phyloP scores from a whole-genome alignment of 1,140 invertebrate species.

The Gyrodactylus salaris region DNA sequence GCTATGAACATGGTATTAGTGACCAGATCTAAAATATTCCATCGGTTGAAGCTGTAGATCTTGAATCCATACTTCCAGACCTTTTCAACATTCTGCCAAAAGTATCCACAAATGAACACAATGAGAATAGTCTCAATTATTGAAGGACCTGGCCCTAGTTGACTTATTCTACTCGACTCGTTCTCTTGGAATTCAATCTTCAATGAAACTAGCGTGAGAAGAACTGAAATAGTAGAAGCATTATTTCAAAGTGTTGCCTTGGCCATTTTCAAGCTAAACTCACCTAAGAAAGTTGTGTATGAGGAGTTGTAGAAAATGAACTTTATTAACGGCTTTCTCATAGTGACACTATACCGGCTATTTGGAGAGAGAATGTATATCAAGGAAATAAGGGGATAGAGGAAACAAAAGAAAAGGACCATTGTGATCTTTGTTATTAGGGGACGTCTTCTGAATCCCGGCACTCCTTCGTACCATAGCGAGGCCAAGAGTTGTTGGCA shows the following conservation, averaged over 20 bases:
- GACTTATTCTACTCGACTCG: background rate
- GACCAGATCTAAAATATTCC: background rate
- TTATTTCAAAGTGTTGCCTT: no score
- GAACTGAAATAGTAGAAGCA: background rate
- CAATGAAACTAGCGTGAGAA: background rate
- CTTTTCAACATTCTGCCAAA: background rate
- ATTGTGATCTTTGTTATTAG: slow-evolving; percentile 35
- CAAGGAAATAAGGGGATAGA: background rate
- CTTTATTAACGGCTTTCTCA: background rate
- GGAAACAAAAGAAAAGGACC: background rate
- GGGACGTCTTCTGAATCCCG: slow-evolving; percentile 70
- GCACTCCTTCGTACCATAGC: slow-evolving; percentile 88
- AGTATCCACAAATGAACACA: background rate
- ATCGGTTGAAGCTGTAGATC: background rate
- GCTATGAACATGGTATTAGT: background rate
- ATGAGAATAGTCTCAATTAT: background rate
- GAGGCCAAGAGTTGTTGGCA: slow-evolving; percentile 82
- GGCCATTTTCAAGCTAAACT: no score
- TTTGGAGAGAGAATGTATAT: background rate
- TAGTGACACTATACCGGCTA: background rate
- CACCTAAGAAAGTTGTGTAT: background rate
- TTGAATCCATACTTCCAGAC: background rate
- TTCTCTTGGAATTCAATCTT: background rate
- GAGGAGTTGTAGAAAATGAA: background rate
- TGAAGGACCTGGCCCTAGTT: background rate